phyloP scores from a whole-genome alignment of 2,113 vertebrate genomes.

The Passer domesticus region DNA sequence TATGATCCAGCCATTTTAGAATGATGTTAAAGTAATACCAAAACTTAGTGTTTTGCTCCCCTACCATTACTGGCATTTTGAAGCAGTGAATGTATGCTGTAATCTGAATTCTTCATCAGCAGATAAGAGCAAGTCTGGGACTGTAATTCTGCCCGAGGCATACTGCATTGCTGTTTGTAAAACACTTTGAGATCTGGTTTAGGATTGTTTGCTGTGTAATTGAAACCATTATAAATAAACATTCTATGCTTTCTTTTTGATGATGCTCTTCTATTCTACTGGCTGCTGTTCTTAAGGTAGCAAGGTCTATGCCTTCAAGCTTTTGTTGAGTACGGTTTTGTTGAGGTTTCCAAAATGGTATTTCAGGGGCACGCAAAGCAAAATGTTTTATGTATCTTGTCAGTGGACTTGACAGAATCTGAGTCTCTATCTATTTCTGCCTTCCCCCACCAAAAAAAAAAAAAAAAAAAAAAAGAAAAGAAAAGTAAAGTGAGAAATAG shows the following conservation, averaged over 20 bases:
- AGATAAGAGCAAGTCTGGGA: background rate
- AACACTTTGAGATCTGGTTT: background rate
- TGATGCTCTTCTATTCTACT: background rate
- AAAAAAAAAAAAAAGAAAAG: background rate
- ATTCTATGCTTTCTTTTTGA: background rate
- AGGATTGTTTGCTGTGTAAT: conserved; percentile 1
- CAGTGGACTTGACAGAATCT: background rate
- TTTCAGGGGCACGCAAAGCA: background rate
- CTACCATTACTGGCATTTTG: background rate
- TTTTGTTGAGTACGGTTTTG: background rate
- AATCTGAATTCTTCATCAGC: background rate
- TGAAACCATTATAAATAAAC: conserved; percentile 30
- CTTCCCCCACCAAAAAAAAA: background rate
- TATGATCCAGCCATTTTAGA: background rate
- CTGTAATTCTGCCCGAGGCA: background rate
- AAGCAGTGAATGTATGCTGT: background rate
- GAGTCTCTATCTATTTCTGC: background rate
- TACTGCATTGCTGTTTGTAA: conserved; percentile 2
- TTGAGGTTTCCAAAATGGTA: background rate
- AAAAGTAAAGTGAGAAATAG: background rate
- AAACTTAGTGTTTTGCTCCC: background rate
- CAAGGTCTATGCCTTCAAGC: background rate
- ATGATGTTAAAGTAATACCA: background rate
- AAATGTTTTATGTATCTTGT: background rate
- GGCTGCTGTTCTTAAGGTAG: background rate